Percentiles rank a stretch among this genome's conserved stretches.
Evolutionary conservation across 2,113 vertebrate genomes (phyloP).

Genomic region (Cottus gobio): DNA sequence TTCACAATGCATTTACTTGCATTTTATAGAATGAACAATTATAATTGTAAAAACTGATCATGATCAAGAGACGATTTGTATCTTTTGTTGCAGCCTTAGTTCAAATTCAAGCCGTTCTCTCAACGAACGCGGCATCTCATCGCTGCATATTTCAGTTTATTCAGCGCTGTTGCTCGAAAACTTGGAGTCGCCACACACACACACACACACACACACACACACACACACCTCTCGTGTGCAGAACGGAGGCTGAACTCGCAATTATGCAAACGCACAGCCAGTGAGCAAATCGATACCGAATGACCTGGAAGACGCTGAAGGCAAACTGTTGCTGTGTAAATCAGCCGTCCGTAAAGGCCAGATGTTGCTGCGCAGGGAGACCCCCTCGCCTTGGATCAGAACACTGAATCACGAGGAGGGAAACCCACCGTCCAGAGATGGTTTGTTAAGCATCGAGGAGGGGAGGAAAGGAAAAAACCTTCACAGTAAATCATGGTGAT

Average conservation of each 20-base stretch:
- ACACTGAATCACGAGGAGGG: slow-evolving; percentile 3
- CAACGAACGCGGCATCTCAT: not conserved
- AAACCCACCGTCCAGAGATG: slow-evolving; percentile 24
- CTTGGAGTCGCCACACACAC: too few relatives aligned
- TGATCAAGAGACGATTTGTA: not conserved
- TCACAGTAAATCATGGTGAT: not conserved
- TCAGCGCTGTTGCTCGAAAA: not conserved
- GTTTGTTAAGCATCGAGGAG: not conserved
- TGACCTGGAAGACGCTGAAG: slow-evolving; percentile 65
- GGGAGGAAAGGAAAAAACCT: not conserved
- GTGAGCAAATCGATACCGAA: slow-evolving; percentile 61
- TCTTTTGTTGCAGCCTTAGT: not conserved
- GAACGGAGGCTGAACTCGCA: not conserved
- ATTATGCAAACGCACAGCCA: slow-evolving; percentile 35
- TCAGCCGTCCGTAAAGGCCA: slow-evolving; percentile 66
- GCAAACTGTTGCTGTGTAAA: slow-evolving; percentile 36
- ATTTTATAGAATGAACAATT: not conserved
- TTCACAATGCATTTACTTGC: not conserved
- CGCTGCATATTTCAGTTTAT: not conserved
- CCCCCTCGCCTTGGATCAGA: slow-evolving; percentile 27
- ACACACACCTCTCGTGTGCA: too few relatives aligned
- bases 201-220: too few relatives aligned
- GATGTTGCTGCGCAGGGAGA: slow-evolving; percentile 56
- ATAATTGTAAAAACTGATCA: not conserved
- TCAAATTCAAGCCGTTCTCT: not conserved